A percentile compares a stretch with the other conserved stretches of the same genome.
Conservation (phyloP, 1,140 invertebrate genomes). For the Pentalonia nigronervosa region DNA sequence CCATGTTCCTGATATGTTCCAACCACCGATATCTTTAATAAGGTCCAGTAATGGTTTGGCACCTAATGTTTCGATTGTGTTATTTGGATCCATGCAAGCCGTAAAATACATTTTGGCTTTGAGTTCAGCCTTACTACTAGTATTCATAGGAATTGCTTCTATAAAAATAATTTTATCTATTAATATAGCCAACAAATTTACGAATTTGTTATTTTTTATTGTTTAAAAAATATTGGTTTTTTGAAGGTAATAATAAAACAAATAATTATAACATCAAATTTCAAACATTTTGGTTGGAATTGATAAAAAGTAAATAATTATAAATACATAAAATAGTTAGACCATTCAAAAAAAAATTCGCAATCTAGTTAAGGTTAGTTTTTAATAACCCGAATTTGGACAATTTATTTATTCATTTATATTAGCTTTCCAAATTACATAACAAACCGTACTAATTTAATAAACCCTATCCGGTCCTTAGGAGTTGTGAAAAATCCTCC, state of each 20-base stretch:
- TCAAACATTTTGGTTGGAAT: background rate
- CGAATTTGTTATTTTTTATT: background rate
- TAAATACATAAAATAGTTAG: no score
- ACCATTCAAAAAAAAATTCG: no score
- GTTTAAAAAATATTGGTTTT: background rate
- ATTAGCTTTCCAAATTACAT: no score
- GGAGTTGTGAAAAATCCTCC: no score
- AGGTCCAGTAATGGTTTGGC: slow-evolving; percentile 81
- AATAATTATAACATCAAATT: background rate
- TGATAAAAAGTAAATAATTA: no score
- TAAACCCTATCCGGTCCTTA: no score
- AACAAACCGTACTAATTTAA: no score
- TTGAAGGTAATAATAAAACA: background rate
- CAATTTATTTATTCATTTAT: no score
- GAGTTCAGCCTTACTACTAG: slow-evolving; percentile 80
- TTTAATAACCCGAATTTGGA: no score
- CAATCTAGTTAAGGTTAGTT: no score
- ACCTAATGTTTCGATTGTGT: slow-evolving; percentile 85
- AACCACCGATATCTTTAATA: slow-evolving; percentile 77
- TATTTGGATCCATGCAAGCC: slow-evolving; percentile 92
- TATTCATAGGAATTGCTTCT: slow-evolving; percentile 70
- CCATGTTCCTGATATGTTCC: slow-evolving; percentile 72
- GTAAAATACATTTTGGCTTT: slow-evolving; percentile 91
- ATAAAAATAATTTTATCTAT: slow-evolving; percentile 42
- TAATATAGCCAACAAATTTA: background rate